Base-by-base conservation (phyloP, 2,888 invertebrate genomes). In the Papilio demoleus region DNA sequence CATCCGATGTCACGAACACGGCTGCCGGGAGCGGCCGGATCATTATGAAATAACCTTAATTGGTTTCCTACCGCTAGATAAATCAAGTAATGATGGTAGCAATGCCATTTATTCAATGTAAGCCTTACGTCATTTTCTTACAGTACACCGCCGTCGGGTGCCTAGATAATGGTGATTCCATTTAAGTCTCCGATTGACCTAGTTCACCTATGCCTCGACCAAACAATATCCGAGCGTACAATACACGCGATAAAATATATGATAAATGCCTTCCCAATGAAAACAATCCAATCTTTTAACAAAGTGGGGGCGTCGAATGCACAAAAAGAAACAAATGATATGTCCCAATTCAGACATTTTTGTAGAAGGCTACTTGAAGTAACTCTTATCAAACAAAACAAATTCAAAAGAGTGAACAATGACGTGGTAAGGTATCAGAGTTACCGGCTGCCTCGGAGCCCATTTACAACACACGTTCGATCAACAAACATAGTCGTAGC, bases 371-470 rank as follows among this genome's bases (percentile, higher is more conserved):
- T 79, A 83, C 79, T 81, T 89, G 83, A 84, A 90, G 88, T 87
- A 84, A 82, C 86, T 90, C 89, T 92, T 91, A 92, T 91, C 91
- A 82, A 81, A 82, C 82, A 85, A 85, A 87, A 90, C 88, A 88
- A 86, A 91, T 88, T 82, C 81, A 86, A 80, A 82, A 85, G 81
- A 81, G 84, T 88, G 89, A 91, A 92, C 91, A 92, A 92, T 90
- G 87, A 88, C 80, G 82, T 80, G 82, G 79, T 84, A 82, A 81
- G 81, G 83, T 86, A 84, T 81, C 80, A 79, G 79, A 76, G 83
- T 82, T 83, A 84, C 81, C 78, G 79, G 79, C 81, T 80, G 75
- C 75, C 79, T 79, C 76, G 73, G 68, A 72, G 67, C 71, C 62
- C 60, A 62, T 85, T 90, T 87, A 90, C 68, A 84, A 34, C 42